A percentile compares a stretch with the other conserved stretches of the same genome.
Conservation (phyloP, 92 coral and sea anemone genomes). For the Parazoanthus swiftii region DNA sequence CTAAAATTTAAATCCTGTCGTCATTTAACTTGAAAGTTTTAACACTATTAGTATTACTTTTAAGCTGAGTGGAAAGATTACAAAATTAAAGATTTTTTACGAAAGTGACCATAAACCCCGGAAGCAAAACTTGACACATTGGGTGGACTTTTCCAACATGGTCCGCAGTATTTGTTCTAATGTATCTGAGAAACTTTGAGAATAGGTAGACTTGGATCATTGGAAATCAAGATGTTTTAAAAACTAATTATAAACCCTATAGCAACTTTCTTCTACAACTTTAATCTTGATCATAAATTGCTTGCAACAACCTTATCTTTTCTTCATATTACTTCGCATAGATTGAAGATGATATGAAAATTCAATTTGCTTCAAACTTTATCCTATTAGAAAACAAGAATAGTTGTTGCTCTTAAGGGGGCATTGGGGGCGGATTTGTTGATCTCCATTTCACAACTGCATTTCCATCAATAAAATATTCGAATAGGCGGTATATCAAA, state of each 20-base stretch:
- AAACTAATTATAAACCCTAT: not conserved
- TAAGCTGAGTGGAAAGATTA: too few species aligned
- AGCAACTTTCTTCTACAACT: not conserved
- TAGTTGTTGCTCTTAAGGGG: not conserved
- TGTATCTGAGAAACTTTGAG: not conserved
- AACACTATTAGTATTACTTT: too few species aligned
- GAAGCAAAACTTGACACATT: not conserved
- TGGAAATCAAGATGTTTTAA: not conserved
- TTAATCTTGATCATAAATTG: not conserved
- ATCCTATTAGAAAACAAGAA: not conserved
- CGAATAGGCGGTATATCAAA: slow-evolving; percentile 3
- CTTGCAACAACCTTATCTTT: not conserved
- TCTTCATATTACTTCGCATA: not conserved
- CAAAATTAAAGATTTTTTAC: too few species aligned
- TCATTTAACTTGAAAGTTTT: too few species aligned
- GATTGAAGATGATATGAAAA: not conserved
- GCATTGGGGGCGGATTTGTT: slow-evolving; percentile 16
- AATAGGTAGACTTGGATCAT: not conserved
- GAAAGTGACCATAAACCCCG: not conserved
- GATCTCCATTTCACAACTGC: not conserved
- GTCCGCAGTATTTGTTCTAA: not conserved
- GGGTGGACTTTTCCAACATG: not conserved
- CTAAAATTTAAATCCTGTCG: too few species aligned
- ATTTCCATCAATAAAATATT: slow-evolving; percentile 29
- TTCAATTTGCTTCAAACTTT: not conserved